phyloP scores from a whole-genome alignment of 2,113 vertebrate species.

The Alethe castanea region DNA sequence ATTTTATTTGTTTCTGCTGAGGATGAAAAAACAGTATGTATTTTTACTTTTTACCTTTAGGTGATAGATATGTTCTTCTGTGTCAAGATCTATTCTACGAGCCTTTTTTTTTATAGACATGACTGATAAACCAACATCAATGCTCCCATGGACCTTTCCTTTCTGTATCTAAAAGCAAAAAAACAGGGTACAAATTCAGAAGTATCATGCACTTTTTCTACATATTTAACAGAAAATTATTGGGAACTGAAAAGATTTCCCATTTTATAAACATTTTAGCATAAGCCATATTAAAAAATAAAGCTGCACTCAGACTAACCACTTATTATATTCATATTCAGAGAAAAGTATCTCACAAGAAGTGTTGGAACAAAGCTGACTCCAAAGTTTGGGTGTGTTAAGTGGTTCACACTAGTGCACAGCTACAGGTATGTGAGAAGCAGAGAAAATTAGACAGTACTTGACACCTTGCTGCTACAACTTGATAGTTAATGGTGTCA shows the following conservation, averaged over 20 bases:
- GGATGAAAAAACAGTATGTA: background rate
- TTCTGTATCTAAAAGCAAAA: conserved; percentile 89
- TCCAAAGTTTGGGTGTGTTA: background rate
- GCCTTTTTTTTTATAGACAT: conserved; percentile 99
- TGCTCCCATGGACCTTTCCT: conserved; percentile 96
- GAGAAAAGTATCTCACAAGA: background rate
- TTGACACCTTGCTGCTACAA: background rate
- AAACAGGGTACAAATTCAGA: background rate
- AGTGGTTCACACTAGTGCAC: background rate
- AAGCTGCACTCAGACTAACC: background rate
- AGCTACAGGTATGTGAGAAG: background rate
- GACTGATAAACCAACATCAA: conserved; percentile 95
- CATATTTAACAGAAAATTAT: background rate
- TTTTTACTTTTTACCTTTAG: conserved; percentile 82
- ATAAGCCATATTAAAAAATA: background rate
- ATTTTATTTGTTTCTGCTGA: background rate
- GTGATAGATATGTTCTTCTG: conserved; percentile 98
- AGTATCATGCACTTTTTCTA: background rate
- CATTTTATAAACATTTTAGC: background rate
- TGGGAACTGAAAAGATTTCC: background rate
- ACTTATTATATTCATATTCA: background rate
- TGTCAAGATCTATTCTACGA: conserved; percentile 95
- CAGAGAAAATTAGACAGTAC: background rate
- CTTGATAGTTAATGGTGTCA: background rate
- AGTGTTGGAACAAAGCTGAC: background rate